phyloP scores from a whole-genome alignment of 1,140 invertebrate species.

The Drosophila tristis region DNA sequence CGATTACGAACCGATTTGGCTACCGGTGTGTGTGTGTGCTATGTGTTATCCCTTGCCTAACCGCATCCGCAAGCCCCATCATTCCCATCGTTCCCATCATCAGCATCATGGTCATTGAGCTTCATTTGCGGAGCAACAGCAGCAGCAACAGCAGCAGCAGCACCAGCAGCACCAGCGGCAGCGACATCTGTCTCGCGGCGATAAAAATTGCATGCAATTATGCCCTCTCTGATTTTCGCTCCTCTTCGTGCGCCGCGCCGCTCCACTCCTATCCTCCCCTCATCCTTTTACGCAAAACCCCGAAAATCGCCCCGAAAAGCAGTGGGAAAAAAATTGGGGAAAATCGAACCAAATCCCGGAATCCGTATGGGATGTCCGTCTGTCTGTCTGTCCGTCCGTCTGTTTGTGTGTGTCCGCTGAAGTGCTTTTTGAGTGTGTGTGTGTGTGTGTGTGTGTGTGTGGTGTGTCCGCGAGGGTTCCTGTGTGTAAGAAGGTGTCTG shows the following conservation, averaged over 20 bases:
- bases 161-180: no score
- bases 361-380: conserved; percentile 21
- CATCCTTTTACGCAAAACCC: conserved; percentile 19
- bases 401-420: no score
- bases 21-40: conserved; percentile 1
- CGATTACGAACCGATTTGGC: conserved; percentile 34
- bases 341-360: conserved; percentile 42
- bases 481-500: not conserved
- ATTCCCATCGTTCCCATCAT: not conserved
- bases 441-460: no score
- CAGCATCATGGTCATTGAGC: conserved; percentile 19
- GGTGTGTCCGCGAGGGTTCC: no score
- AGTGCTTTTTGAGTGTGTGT: no score
- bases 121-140: conserved; percentile 17
- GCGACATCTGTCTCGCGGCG: conserved; percentile 38
- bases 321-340: conserved; percentile 10
- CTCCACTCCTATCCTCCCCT: not conserved
- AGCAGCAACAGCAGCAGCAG: no score
- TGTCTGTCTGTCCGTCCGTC: not conserved
- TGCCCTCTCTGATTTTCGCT: conserved; percentile 31
- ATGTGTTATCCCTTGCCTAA: conserved; percentile 8
- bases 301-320: conserved; percentile 22
- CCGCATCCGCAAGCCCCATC: conserved; percentile 13
- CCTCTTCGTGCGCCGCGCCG: not conserved
- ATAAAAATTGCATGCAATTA: conserved; percentile 75